Evolutionary conservation across 2,113 vertebrate species (phyloP), one percentile per base, ranked within the genome.

Genomic region (Brachypteracias leptosomus): DNA sequence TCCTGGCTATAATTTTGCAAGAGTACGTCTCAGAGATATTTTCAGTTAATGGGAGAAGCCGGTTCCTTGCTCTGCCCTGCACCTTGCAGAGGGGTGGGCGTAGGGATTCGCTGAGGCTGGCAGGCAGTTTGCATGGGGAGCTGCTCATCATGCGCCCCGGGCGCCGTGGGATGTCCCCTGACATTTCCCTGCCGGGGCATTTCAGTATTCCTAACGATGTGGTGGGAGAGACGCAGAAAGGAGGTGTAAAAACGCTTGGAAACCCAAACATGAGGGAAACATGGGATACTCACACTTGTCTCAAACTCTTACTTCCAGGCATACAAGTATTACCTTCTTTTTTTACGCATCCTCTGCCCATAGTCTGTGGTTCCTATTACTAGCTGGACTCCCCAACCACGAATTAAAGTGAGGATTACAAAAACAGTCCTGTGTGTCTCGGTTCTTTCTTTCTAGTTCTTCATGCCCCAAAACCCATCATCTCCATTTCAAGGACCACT

Each of bases 21-120:
- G 70, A 90, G 76, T 87, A 59, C 33, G 91, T 76, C 93, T 95
- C 88, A 73, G 91, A 93, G 93, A 96, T 95, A 96, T 97, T 96
- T 97, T 95, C 74, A 78, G 93, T 95, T 83, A 85, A 92, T 73
- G 52, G 63, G 83, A 89, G 91, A 81, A 94, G 46, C 24, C 18
- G 16, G 74, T 65, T 87, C 73, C 92, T 63, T 88, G 83, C 42
- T 42, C 88, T 47, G 59, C 80, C 52, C 87, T 46, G 61, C 78
- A 88, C 89, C 81, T 89, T 72, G 62, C 89, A 82, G 75, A 40
- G 3, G 22, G 0, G 90, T 97, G 86, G 95, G 96, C 24, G 84
- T 73, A 86, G 90, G 93, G 91, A 92, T 89, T 84, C 75, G 81
- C 95, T 84, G n/a, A 76, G 73, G 80, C 4, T 88, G 77, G 57